Conservation (phyloP, 2,888 invertebrate genomes). For the Lordiphosa fenestrarum region DNA sequence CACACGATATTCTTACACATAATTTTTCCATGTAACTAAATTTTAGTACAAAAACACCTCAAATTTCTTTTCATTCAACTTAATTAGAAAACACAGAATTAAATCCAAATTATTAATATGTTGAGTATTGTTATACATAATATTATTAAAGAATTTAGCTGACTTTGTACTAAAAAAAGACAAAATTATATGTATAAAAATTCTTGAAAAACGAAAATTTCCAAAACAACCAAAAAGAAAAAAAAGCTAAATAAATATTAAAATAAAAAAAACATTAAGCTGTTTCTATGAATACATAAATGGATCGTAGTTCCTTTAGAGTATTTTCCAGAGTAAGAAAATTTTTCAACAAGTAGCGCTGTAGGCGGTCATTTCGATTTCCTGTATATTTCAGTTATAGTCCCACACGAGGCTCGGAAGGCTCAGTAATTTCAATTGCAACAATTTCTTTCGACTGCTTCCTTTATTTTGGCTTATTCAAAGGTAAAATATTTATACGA, state of each 20-base stretch:
- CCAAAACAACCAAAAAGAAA: constrained; percentile 39
- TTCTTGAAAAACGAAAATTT: constrained; percentile 25
- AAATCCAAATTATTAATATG: neutral
- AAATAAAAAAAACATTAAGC: constrained; percentile 7
- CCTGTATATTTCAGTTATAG: too few species aligned
- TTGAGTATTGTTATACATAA: constrained; percentile 4
- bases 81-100: constrained; percentile 1
- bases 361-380: too few species aligned
- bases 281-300: neutral
- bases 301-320: too few species aligned
- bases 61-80: neutral
- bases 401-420: too few species aligned
- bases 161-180: constrained; percentile 8
- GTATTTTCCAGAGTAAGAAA: too few species aligned
- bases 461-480: too few species aligned
- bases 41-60: constrained; percentile 5
- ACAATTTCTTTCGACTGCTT: too few species aligned
- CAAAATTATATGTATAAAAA: constrained; percentile 6
- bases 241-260: constrained; percentile 37
- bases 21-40: constrained; percentile 9
- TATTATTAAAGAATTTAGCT: constrained; percentile 23
- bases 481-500: too few species aligned
- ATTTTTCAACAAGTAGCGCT: too few species aligned
- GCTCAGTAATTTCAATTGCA: too few species aligned
- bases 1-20: constrained; percentile 45